A percentile compares a stretch with the other conserved stretches of the same genome.
Evolutionary conservation across 2,888 invertebrate genomes (phyloP).

Genomic region (Myathropa florea): DNA sequence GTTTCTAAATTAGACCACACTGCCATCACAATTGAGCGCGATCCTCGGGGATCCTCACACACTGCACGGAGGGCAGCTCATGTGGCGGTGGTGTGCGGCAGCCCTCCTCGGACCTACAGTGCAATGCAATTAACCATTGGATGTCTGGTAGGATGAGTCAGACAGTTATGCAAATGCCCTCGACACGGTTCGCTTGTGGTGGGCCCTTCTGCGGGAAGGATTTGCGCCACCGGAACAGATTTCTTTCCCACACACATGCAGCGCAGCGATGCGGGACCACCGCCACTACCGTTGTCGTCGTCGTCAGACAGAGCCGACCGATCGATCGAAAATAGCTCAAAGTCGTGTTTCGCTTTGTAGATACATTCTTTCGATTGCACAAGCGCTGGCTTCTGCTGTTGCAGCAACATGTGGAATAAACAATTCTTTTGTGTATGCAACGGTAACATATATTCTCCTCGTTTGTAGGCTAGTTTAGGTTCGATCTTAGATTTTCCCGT

Average conservation of each 20-base stretch:
- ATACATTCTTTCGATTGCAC: constrained; percentile 62
- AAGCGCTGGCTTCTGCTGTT: constrained; percentile 23
- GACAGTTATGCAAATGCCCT: constrained; percentile 60
- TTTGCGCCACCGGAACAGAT: constrained; percentile 28
- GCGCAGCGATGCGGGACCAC: constrained; percentile 1
- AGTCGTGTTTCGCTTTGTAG: constrained; percentile 57
- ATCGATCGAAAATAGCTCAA: constrained; percentile 24
- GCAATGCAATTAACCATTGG: constrained; percentile 51
- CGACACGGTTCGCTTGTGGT: constrained; percentile 12
- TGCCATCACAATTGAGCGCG: constrained; percentile 20
- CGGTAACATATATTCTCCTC: constrained; percentile 37
- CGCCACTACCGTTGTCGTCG: background rate
- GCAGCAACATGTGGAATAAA: constrained; percentile 58
- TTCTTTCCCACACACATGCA: constrained; percentile 38
- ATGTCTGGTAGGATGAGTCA: constrained; percentile 62
- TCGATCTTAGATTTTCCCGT: constrained; percentile 17
- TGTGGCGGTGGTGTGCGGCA: background rate
- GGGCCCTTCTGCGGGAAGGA: constrained; percentile 39
- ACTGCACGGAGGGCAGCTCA: constrained; percentile 24
- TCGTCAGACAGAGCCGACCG: constrained; percentile 2
- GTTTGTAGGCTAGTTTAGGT: background rate
- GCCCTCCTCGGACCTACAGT: background rate
- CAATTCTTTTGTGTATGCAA: constrained; percentile 57
- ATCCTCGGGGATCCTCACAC: constrained; percentile 25
- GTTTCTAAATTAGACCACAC: constrained; percentile 51